Conservation (phyloP, 2,113 vertebrate species). For the Leucopsar rothschildi region DNA sequence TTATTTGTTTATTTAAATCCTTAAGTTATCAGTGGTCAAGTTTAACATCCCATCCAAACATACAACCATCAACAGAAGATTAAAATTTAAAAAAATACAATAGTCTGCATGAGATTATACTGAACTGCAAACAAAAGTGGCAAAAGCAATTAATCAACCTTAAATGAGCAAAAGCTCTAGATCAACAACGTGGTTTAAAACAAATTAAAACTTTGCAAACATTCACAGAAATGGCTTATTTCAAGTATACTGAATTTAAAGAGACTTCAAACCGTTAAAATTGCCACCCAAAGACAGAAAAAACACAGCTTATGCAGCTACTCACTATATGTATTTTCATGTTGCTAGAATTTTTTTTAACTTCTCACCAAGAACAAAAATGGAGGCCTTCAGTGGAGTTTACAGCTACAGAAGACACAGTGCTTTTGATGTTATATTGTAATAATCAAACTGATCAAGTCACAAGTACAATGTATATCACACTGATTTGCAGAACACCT, state of each 20-base stretch:
- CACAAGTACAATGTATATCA: background rate
- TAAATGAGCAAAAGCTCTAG: slow-evolving; percentile 13
- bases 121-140: slow-evolving; percentile 35
- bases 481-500: background rate
- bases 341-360: background rate
- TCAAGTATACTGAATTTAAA: slow-evolving; percentile 15
- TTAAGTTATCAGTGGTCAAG: background rate
- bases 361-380: background rate
- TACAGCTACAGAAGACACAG: background rate
- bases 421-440: background rate
- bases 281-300: background rate
- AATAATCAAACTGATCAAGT: background rate
- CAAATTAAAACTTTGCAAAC: slow-evolving; percentile 8
- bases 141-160: slow-evolving; percentile 54
- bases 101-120: slow-evolving; percentile 17
- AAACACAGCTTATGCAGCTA: background rate
- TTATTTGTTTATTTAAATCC: slow-evolving; percentile 44
- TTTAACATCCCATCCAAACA: slow-evolving; percentile 17
- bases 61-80: background rate
- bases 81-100: background rate
- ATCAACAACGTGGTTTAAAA: slow-evolving; percentile 31
- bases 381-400: background rate
- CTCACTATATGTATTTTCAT: background rate
- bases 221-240: background rate
- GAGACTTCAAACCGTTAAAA: slow-evolving; percentile 8